Base-by-base conservation (phyloP, 2,113 vertebrate species). In the Protobothrops mucrosquamatus region DNA sequence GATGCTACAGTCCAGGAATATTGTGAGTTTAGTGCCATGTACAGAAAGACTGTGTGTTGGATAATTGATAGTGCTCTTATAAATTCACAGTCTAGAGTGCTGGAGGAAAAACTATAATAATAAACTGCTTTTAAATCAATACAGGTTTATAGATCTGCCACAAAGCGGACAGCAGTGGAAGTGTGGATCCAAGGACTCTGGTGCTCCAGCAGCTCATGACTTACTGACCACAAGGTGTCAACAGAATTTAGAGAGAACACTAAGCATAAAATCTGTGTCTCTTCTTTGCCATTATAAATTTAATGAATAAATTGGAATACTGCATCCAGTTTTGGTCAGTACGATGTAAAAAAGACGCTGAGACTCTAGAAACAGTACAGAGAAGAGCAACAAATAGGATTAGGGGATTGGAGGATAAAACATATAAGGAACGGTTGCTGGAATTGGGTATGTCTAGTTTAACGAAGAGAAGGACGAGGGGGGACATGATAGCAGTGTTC, bases 41-140 rank as follows among this genome's bases (percentile, higher is more conserved):
- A 88, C 6, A 0, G 10, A 94, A 91, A 54, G n/a, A 55, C 20
- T 0, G 93, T 95, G 95, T 94, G 91, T 39, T 74, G 6, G 69
- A 74, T 74, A 96, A 91, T 93, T 95, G 95, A 92, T 94, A 69
- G 54, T 95, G 29, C n/a, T 43, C 22, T 89, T 61, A 61, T 24
- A 26, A 89, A 89, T 12, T 18, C 88, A 89, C 39, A 89, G 59
- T 57, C 56, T 57, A 10, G 54, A 89, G 55, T 55, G 3, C 87
- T 56, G 87, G n/a, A 87, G 14, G 86, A 87, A 56, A 56, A 56
- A n/a, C 6, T 54, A 22, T 56, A 34, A 88, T 20, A 88, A 29
- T 55, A 88, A 34, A 88, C 15, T 56, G 11, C 20, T 7, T 43
- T 56, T 89, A 89, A 89, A 89, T 87, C 86, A 87, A 52, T n/a